phyloP scores from a whole-genome alignment of 1,140 invertebrate species.

The Limonius californicus region DNA sequence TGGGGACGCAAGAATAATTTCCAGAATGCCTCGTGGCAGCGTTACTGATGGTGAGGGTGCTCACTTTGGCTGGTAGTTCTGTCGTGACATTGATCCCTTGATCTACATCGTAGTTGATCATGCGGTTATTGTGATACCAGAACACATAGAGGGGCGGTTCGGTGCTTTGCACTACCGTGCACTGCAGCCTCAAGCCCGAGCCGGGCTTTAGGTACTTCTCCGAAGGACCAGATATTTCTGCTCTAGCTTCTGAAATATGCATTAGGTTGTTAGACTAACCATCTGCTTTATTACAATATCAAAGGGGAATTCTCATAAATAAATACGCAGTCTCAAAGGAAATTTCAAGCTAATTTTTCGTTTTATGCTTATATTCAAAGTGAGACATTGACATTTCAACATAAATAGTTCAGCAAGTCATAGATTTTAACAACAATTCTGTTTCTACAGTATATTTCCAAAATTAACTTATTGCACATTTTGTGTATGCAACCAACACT shows the following conservation, averaged over 20 bases:
- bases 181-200: constrained; percentile 74
- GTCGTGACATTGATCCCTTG: constrained; percentile 78
- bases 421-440: too few relatives aligned
- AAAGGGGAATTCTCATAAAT: background rate
- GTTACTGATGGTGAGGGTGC: constrained; percentile 61
- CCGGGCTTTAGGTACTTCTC: constrained; percentile 85
- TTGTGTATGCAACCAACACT: too few relatives aligned
- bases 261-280: constrained; percentile 7
- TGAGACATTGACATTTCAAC: too few relatives aligned
- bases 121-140: constrained; percentile 84
- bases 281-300: background rate
- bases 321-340: too few relatives aligned
- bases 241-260: constrained; percentile 67
- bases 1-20: constrained; percentile 84
- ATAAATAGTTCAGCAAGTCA: too few relatives aligned
- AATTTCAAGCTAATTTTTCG: too few relatives aligned
- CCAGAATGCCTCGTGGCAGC: constrained; percentile 72
- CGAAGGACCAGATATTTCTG: constrained; percentile 76
- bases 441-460: too few relatives aligned
- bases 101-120: constrained; percentile 86
- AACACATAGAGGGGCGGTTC: constrained; percentile 68
- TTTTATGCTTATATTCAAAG: too few relatives aligned
- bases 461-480: too few relatives aligned
- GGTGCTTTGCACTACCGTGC: constrained; percentile 75
- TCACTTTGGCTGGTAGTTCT: constrained; percentile 56